A percentile compares a stretch with the other conserved stretches of the same genome.
Evolutionary conservation across 1,140 invertebrate species (phyloP).

Genomic region (Drosophila prosaltans): DNA sequence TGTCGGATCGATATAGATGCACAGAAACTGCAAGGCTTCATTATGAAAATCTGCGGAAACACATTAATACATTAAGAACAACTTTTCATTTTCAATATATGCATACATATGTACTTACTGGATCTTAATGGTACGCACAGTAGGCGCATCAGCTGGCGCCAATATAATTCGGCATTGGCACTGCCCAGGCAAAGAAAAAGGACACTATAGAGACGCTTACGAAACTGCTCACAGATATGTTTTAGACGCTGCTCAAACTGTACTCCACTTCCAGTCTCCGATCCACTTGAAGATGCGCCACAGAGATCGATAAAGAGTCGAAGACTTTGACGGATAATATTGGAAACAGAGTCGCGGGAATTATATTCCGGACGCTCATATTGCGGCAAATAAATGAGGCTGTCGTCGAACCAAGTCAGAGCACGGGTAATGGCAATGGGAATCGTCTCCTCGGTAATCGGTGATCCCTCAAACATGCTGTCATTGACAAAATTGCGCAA

Average conservation of each 20-base stretch:
- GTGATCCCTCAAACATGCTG: slow-evolving; percentile 56
- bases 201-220: slow-evolving; percentile 66
- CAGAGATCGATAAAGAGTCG: slow-evolving; percentile 78
- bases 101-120: slow-evolving; percentile 48
- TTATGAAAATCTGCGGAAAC: slow-evolving; percentile 59
- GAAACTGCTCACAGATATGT: slow-evolving; percentile 68
- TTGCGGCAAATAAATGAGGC: slow-evolving; percentile 67
- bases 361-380: slow-evolving; percentile 75
- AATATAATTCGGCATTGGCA: slow-evolving; percentile 70
- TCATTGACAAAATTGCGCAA: slow-evolving; percentile 56
- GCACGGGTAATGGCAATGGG: slow-evolving; percentile 58
- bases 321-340: slow-evolving; percentile 63
- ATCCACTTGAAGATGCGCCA: slow-evolving; percentile 47
- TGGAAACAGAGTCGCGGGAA: slow-evolving; percentile 72
- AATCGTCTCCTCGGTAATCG: slow-evolving; percentile 71
- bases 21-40: slow-evolving; percentile 68
- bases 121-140: slow-evolving; percentile 47
- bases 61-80: neutral
- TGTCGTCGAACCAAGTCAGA: slow-evolving; percentile 62
- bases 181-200: slow-evolving; percentile 71
- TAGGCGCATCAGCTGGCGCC: slow-evolving; percentile 68
- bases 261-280: slow-evolving; percentile 39
- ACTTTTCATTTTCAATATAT: neutral
- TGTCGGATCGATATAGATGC: slow-evolving; percentile 60
- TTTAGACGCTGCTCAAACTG: slow-evolving; percentile 83